Evolutionary conservation across 1,140 invertebrate genomes (phyloP).

Genomic region (Sitobion miscanthi): DNA sequence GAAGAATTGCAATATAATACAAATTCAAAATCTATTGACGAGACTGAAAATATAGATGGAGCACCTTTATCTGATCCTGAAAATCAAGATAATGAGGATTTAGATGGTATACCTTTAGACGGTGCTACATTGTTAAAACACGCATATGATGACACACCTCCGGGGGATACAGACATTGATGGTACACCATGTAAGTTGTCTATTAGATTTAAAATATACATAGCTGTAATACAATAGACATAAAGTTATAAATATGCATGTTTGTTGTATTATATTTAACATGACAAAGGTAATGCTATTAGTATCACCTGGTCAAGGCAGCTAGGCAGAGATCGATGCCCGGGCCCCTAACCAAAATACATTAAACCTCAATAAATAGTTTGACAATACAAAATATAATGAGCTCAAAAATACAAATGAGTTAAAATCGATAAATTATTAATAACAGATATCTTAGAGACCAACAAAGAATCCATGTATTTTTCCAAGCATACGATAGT

Average conservation of each 20-base stretch:
- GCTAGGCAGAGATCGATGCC: too few species aligned
- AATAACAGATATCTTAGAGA: too few species aligned
- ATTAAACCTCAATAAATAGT: too few species aligned
- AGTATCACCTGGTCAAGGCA: too few species aligned
- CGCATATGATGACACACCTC: conserved; percentile 65
- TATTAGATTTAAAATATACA: neutral
- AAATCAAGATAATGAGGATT: conserved; percentile 72
- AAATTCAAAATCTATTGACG: conserved; percentile 63
- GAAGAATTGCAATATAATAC: conserved; percentile 11
- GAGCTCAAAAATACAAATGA: too few species aligned
- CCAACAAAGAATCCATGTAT: too few species aligned
- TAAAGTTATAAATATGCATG: neutral
- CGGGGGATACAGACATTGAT: conserved; percentile 72
- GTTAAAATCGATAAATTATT: too few species aligned
- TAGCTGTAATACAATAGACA: neutral
- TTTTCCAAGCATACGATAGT: too few species aligned
- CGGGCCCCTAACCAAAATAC: too few species aligned
- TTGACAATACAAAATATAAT: too few species aligned
- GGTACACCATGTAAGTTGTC: conserved; percentile 72
- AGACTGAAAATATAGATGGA: conserved; percentile 69
- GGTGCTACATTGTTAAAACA: conserved; percentile 79
- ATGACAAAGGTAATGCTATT: neutral
- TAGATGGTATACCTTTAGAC: conserved; percentile 83
- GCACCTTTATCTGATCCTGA: conserved; percentile 70
- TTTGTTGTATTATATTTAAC: neutral